Evolutionary conservation across 2,797 vertebrate species (phyloP), one percentile per base, ranked within the genome.

Genomic region (Mareca penelope): DNA sequence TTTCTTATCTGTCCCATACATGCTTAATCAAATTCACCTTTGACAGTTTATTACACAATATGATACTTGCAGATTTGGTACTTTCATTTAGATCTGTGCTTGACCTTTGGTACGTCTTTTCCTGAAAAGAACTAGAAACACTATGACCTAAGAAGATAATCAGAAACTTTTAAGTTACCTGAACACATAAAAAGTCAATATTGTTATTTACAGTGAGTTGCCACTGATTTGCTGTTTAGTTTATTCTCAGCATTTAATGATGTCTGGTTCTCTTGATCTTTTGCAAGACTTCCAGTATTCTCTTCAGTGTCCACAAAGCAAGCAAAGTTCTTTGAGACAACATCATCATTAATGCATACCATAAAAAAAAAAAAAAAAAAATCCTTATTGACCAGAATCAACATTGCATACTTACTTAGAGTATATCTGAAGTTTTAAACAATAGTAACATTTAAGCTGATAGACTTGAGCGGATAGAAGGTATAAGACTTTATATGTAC

Each of bases 331-430:
- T 99, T 99, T 35, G 94, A 97, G 67, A 99, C 98, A 50, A 99
- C 97, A 35, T 99, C 99, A 12, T 99, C 99, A 28, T 99, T 99
- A 75, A 98, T 97, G 61, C 99, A 99, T 50, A 99, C 97, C 99
- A 99, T 92, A 23, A 48, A 48, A 39, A 39, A 39, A 13, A 48
- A 35, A 35, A 35, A 35, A 35, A 35, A 35, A 35, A 35, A 3
- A 93, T 31, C 42, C 79, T 88, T 67, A 31, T 24, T 40, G 6
- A 29, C 44, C 42, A 60, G 7, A 9, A 65, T 40, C n/a, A 83
- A 79, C 12, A 71, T 12, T 9, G 92, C 12, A 9, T 5, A 42
- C 15, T 35, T 40, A 2, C 31, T 91, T 7, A 64, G 18, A 57
- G 53, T 50, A 55, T 60, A 59, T 21, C 1, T 46, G 13, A 78